Base-by-base conservation (phyloP, 2,113 vertebrate species). In the Syngnathus floridae region DNA sequence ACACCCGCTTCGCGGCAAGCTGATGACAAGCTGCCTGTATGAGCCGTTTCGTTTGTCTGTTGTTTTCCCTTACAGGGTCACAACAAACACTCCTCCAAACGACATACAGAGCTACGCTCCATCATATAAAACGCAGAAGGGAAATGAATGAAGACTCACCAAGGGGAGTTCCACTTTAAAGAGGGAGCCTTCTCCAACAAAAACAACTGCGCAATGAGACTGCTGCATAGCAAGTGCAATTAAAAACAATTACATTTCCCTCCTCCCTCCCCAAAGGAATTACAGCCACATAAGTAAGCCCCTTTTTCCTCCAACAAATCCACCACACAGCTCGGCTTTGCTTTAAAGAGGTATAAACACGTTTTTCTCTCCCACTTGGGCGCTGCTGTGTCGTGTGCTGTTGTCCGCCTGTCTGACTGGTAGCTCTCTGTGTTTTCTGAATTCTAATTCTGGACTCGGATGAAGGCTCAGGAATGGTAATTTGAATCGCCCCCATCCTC, bases 1-100 rank as follows among this genome's bases (percentile, higher is more conserved):
- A 90, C 89, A 89, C 86, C 80, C 90, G 90, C 90, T 89, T 81
- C 83, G 77, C 56, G 81, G 78, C 69, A 66, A 70, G 79, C 81
- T 86, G 76, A 80, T 69, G 52, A 40, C 67, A 64, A 71, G 78
- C 80, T 51, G 65, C 73, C 60, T 66, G 17, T 74, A 61, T 71
- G 51, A 67, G 35, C 49, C 31, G 49, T 37, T 64, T 51, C 36
- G 62, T 45, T 73, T 63, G 58, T 62, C 62, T 75, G 60, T 67
- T 65, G 51, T 10, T 56, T 31, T 71, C 60, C 48, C 51, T 58
- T 58, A 72, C 9, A 74, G 83, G 70, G 57, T 81, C 78, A 72
- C 74, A 73, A 70, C 67, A 60, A 77, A 63, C 74, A 67, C 14
- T 51, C 9, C 65, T 72, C 67, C 63, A 46, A 51, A 51, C 43